Percentiles rank a stretch among this genome's conserved stretches.
Evolutionary conservation across 1,140 invertebrate species (phyloP).

Genomic region (Aphaenogaster floridana): DNA sequence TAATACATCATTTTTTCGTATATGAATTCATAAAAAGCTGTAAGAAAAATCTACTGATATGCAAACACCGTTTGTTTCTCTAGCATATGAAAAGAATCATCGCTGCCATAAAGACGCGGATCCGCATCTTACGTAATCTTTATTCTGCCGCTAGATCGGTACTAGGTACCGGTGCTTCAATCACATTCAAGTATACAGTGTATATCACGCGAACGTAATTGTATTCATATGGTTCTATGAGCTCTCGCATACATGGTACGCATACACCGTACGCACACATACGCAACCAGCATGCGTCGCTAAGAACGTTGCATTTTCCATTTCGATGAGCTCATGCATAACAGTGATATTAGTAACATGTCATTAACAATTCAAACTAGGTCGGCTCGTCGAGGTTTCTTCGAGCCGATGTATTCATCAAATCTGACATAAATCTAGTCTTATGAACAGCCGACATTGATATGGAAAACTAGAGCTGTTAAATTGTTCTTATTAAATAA

Average conservation of each 20-base stretch:
- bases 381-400: slow-evolving; percentile 37
- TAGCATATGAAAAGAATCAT: neutral
- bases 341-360: slow-evolving; percentile 52
- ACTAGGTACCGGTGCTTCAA: slow-evolving; percentile 43
- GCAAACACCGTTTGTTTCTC: neutral
- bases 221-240: slow-evolving; percentile 10
- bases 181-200: slow-evolving; percentile 1
- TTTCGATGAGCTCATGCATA: slow-evolving; percentile 53
- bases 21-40: neutral
- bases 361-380: slow-evolving; percentile 70
- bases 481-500: neutral
- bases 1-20: no score
- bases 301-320: slow-evolving; percentile 58
- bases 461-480: neutral
- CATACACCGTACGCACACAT: neutral
- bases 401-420: neutral
- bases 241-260: slow-evolving; percentile 1
- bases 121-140: slow-evolving; percentile 48
- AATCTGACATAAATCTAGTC: neutral
- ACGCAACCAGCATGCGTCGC: neutral
- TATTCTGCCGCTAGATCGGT: slow-evolving; percentile 6
- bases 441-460: neutral
- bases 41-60: slow-evolving; percentile 1
- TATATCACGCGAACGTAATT: slow-evolving; percentile 46
- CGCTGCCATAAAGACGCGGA: neutral